phyloP scores from a whole-genome alignment of 2,888 invertebrate species.

The Eupeodes luniger region DNA sequence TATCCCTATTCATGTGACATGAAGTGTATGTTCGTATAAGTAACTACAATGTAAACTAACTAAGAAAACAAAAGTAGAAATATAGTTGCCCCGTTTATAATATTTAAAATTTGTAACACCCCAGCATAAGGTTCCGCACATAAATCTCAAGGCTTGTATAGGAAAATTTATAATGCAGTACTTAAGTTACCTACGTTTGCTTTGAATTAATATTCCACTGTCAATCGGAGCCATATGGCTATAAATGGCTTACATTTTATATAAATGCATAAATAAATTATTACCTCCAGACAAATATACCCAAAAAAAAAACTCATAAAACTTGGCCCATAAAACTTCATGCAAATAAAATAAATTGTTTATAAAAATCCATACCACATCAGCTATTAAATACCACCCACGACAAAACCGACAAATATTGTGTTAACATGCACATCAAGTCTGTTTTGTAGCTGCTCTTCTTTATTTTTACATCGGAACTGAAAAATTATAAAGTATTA shows the following conservation, averaged over 20 bases:
- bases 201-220: slow-evolving; percentile 4
- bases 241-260: background rate
- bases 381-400: slow-evolving; percentile 28
- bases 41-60: too few relatives aligned
- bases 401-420: slow-evolving; percentile 34
- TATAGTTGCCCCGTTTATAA: too few relatives aligned
- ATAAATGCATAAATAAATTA: background rate
- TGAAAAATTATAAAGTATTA: slow-evolving; percentile 6
- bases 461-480: background rate
- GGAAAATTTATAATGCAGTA: too few relatives aligned
- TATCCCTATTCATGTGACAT: too few relatives aligned
- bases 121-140: too few relatives aligned
- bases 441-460: background rate
- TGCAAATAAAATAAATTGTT: slow-evolving; percentile 21
- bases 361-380: slow-evolving; percentile 17
- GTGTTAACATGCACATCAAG: slow-evolving; percentile 44
- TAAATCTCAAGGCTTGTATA: too few relatives aligned
- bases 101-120: too few relatives aligned
- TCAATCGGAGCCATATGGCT: slow-evolving; percentile 8
- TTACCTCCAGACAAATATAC: background rate
- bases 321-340: slow-evolving; percentile 33
- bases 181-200: background rate
- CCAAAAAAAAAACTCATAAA: slow-evolving; percentile 18
- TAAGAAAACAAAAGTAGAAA: too few relatives aligned
- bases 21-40: too few relatives aligned